Conservation (phyloP, 2,888 invertebrate genomes). For the Macropis europaea region DNA sequence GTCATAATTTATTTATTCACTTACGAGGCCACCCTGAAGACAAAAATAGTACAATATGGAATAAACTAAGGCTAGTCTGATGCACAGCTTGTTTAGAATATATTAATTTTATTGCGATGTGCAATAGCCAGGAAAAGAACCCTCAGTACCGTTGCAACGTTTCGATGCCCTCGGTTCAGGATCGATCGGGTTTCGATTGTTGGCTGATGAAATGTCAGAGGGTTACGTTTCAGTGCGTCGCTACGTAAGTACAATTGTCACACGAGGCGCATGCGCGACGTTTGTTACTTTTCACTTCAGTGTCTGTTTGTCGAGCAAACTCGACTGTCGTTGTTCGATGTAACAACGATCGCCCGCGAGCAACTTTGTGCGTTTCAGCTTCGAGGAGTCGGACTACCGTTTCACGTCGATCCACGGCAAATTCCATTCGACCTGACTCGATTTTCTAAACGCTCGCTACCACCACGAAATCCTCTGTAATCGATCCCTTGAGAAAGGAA, state of each 20-base stretch:
- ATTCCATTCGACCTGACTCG: too few species aligned
- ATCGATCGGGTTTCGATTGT: constrained; percentile 50
- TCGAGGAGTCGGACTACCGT: not conserved
- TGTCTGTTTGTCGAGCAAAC: constrained; percentile 1
- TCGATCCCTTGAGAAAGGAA: too few species aligned
- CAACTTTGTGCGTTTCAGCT: constrained; percentile 36
- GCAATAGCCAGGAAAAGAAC: too few species aligned
- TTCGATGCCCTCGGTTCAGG: constrained; percentile 46
- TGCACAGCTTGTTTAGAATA: too few species aligned
- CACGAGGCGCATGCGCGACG: constrained; percentile 52
- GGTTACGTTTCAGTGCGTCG: not conserved
- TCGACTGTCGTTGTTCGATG: not conserved
- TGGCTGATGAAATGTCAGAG: not conserved
- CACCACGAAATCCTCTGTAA: too few species aligned
- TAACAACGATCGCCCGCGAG: not conserved
- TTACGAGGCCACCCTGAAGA: too few species aligned
- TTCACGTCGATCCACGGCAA: too few species aligned
- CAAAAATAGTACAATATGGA: too few species aligned
- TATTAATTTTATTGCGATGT: too few species aligned
- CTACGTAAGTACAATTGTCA: constrained; percentile 42
- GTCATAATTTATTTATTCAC: too few species aligned
- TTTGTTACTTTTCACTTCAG: constrained; percentile 6
- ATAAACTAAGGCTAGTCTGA: too few species aligned
- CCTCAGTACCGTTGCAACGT: not conserved
- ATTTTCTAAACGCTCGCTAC: too few species aligned